These are phyloP conservation scores for Myxocyprinus asiaticus DNA, from an alignment of 2,113 vertebrate genomes.

Conservation along the genomic window DNA sequence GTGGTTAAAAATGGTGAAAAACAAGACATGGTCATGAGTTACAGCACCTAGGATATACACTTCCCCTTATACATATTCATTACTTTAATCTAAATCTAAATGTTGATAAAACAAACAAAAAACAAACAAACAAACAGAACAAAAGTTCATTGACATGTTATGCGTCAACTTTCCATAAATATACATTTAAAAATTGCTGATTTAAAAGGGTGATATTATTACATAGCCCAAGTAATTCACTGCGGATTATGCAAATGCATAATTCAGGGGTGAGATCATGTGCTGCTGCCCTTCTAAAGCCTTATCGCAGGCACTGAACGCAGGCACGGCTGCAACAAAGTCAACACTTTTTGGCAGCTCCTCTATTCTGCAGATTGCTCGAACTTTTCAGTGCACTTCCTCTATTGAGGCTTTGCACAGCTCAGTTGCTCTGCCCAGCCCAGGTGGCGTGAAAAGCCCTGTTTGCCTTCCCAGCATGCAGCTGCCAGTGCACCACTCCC, in stretches of 20 bases:
- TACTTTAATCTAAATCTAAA: no score
- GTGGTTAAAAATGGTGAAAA: no score
- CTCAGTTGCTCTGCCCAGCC: conserved; percentile 38
- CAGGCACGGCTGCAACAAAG: conserved; percentile 54
- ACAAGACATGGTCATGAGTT: no score
- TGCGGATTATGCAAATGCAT: conserved; percentile 65
- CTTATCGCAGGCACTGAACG: conserved; percentile 61
- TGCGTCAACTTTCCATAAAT: not conserved
- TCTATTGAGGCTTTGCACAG: conserved; percentile 49
- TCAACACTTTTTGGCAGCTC: conserved; percentile 46
- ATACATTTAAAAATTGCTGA: conserved; percentile 47
- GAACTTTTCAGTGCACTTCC: conserved; percentile 43
- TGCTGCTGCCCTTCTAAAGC: conserved; percentile 31
- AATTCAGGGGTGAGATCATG: conserved; percentile 20
- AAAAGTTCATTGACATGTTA: no score
- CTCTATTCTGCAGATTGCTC: conserved; percentile 36
- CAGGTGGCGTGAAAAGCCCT: conserved; percentile 44
- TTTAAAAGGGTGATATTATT: conserved; percentile 60
- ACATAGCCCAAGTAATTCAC: conserved; percentile 63
- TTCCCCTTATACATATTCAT: no score
- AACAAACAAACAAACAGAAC: no score
- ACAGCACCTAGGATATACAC: no score
- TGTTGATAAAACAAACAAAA: no score
- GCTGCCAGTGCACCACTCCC: conserved; percentile 40
- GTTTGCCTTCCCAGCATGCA: conserved; percentile 43